Base-by-base conservation (phyloP, 2,113 vertebrate species). In the Oncorhynchus nerka region DNA sequence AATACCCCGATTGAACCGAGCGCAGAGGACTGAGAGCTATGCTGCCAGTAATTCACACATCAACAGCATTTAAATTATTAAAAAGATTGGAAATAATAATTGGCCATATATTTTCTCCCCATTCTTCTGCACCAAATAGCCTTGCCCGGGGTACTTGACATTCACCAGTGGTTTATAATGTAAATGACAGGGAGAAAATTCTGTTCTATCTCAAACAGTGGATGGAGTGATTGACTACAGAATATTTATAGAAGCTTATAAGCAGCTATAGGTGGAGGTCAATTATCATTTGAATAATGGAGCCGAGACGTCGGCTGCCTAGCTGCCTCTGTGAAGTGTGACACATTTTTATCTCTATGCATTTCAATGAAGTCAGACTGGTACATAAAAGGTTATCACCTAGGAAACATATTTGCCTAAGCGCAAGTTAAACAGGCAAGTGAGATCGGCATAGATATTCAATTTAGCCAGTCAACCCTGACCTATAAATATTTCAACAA, bases 401-500 rank as follows among this genome's bases (percentile, higher is more conserved):
- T 97, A 97, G 97, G 97, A 98, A 99, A 99, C 97, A 98, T 99
- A 99, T 97, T 99, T 99, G 97, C 96, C 96, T 97, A 95, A 97
- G 95, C 95, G 94, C 95, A 97, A 99, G 97, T 98, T 98, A 98
- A 98, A 98, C 97, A 98, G 96, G 94, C 95, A 95, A 96, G 96
- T 93, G 94, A 99, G 97, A 99, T 99, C 96, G 94, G 96, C 96
- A 96, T 93, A 97, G 97, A 99, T 99, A 99, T 99, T 99, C 97
- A 99, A 99, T 99, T 99, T 99, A 98, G 95, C 96, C 97, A 98
- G 96, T 98, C 97, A 98, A 97, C 97, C 97, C 95, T 97, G 97
- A 99, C 96, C 97, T 98, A 99, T 99, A 97, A 98, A 99, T 99
- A 99, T 98, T 99, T 99, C 95, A 99, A 97, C 96, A 97, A 97